A percentile compares a stretch with the other conserved stretches of the same genome.
Evolutionary conservation across 2,888 invertebrate genomes (phyloP).

Genomic region (Oasisia sp.): DNA sequence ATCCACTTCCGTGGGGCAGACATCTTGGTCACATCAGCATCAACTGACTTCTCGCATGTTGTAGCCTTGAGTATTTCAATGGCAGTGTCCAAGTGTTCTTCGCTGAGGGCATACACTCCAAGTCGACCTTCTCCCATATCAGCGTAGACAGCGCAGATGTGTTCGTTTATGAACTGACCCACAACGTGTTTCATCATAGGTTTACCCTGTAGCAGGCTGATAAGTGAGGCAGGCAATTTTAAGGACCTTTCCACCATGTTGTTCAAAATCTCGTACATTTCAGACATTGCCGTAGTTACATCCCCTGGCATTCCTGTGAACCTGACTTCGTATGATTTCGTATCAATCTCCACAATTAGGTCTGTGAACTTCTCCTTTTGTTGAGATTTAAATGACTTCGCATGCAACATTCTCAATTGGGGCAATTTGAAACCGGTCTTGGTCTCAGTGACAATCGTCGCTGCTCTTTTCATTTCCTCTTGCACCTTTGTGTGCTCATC

Average conservation of each 20-base stretch:
- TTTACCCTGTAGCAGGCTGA: neutral
- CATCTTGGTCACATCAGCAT: neutral
- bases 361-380: neutral
- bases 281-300: conserved; percentile 19
- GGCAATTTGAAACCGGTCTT: neutral
- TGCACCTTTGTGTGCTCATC: neutral
- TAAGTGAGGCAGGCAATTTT: conserved; percentile 19
- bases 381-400: neutral
- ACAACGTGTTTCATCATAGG: conserved; percentile 18
- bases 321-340: neutral
- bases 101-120: conserved; percentile 21
- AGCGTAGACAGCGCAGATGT: neutral
- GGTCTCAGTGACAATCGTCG: conserved; percentile 23
- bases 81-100: neutral
- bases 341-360: neutral
- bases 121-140: neutral
- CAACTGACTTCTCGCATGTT: neutral
- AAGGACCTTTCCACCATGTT: neutral
- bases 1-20: neutral
- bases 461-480: neutral
- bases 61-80: neutral
- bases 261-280: conserved; percentile 18
- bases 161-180: neutral
- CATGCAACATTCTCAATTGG: conserved; percentile 27
- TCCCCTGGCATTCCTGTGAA: conserved; percentile 23